Evolutionary conservation across 1,140 invertebrate genomes (phyloP).

Genomic region (Holotrichia oblita): DNA sequence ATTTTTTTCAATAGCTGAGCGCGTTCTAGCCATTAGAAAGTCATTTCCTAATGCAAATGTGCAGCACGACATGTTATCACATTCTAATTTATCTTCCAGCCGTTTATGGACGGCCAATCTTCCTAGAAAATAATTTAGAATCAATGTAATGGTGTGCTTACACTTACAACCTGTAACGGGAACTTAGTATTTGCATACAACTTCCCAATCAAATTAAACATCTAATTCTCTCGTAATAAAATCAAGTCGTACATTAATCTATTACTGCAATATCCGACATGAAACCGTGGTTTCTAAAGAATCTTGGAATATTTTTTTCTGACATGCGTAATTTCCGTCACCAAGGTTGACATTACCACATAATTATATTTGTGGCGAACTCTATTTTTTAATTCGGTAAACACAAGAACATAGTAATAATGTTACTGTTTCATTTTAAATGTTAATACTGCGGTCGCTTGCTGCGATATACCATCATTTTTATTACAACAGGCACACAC

Average conservation of each 20-base stretch:
- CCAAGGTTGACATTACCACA: slow-evolving; percentile 11
- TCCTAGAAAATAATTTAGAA: slow-evolving; percentile 17
- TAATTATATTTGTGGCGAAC: neutral
- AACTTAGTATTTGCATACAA: too few species aligned
- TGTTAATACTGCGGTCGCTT: too few species aligned
- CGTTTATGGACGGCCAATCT: neutral
- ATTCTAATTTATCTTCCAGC: neutral
- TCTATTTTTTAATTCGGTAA: neutral
- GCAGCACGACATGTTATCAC: slow-evolving; percentile 4
- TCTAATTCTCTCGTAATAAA: too few species aligned
- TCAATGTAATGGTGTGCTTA: neutral
- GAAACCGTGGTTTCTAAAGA: neutral
- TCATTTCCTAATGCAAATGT: slow-evolving; percentile 32
- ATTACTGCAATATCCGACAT: neutral
- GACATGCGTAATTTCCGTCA: neutral
- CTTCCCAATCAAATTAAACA: too few species aligned
- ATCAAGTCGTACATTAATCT: neutral
- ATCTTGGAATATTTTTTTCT: neutral
- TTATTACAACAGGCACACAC: too few species aligned
- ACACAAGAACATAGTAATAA: neutral
- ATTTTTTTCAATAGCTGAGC: neutral
- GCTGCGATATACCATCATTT: too few species aligned
- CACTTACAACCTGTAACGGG: too few species aligned
- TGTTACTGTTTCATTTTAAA: too few species aligned
- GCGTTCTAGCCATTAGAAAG: slow-evolving; percentile 12